Evolutionary conservation across 2,888 invertebrate genomes (phyloP), one percentile per base, ranked within the genome.

Genomic region (Sarcophaga caerulescens): DNA sequence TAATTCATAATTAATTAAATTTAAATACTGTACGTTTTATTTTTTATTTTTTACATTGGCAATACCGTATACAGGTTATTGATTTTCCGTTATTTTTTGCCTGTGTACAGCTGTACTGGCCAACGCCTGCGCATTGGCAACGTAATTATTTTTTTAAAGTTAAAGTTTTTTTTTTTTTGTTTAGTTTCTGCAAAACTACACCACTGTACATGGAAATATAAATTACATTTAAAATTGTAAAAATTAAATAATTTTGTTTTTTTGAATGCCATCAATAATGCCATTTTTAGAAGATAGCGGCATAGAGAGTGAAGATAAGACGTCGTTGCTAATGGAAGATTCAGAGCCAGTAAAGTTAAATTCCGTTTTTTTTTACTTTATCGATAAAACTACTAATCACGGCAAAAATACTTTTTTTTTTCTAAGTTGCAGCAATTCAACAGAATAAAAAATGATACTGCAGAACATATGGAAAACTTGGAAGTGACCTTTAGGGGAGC

Each of bases 251-350:
- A 1, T n/a, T 45, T 47, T 12, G n/a, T n/a, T 45, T 47, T 12
- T n/a, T 21, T 35, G 35, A 73, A 80, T 19, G 45, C 57, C n/a
- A n/a, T 65, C 17, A 70, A 75, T 71, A 62, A 88, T 85, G 87
- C 85, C 84, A 44, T 66, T 81, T 62, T 91, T 92, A 91, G 93
- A 93, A 87, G 93, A 93, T 68, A 93, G 93, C 81, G 93, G 93
- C 81, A 92, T 93, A 63, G 93, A 93, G 76, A 93, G 93, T 88
- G 93, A 93, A 85, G 93, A 92, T 65, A 91, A 92, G 87, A 90
- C 90, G 78, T 91, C 92, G 19, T 17, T 84, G 12, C 19, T 82
- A 17, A 59, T 71, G 11, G 81, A 86, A 47, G 85, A 74, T 21
- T 45, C 52, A 11, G 83, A 84, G 11, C 81, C 63, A 76, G 81